Evolutionary conservation across 2,113 vertebrate species (phyloP).

Genomic region (Typhlomys cinereus): DNA sequence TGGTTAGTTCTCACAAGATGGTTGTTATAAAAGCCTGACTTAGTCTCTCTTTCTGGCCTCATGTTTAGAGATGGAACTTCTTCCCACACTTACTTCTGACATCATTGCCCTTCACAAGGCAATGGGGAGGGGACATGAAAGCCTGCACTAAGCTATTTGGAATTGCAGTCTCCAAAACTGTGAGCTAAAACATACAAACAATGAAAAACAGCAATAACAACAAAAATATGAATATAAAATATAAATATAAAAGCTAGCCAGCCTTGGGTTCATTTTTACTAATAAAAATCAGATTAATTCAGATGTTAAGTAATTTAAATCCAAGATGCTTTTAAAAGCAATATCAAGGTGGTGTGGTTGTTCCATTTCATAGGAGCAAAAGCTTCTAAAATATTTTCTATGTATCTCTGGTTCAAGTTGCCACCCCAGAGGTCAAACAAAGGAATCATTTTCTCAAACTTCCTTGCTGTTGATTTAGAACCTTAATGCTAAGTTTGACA

Average conservation of each 20-base stretch:
- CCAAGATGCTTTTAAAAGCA: neutral
- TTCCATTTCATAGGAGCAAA: neutral
- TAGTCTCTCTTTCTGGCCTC: neutral
- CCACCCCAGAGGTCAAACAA: slow-evolving; percentile 22
- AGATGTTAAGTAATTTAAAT: slow-evolving; percentile 8
- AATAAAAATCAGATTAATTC: neutral
- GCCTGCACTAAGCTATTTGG: neutral
- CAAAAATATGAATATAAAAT: neutral
- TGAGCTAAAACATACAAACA: neutral
- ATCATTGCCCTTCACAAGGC: neutral
- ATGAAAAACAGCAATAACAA: too few species aligned
- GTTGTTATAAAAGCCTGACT: neutral
- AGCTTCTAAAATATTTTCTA: slow-evolving; percentile 19
- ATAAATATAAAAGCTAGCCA: neutral
- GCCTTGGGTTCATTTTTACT: neutral
- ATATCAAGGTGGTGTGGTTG: neutral
- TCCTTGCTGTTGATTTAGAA: slow-evolving; percentile 12
- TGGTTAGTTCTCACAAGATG: neutral
- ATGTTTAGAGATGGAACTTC: neutral
- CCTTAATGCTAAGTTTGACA: slow-evolving; percentile 27
- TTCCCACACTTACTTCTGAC: neutral
- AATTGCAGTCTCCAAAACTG: neutral
- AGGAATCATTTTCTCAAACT: slow-evolving; percentile 1
- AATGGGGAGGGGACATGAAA: neutral
- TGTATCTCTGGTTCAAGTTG: neutral